Base-by-base conservation (phyloP, 2,888 invertebrate genomes). In the Lasioglossum villosulum region DNA sequence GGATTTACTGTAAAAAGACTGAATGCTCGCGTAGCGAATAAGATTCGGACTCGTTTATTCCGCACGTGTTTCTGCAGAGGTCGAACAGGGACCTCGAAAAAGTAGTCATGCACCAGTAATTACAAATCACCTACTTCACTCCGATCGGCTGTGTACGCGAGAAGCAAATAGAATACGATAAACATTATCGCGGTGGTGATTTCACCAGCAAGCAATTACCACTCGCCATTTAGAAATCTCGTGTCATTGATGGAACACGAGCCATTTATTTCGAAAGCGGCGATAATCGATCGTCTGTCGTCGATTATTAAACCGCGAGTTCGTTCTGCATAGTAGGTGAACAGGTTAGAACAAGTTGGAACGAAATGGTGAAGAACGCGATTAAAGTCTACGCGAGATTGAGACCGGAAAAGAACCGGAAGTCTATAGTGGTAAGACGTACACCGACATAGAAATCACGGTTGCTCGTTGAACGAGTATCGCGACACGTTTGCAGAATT, bases 381-480 rank as follows among this genome's bases (percentile, higher is more conserved):
- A 95, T 95, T 81, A 95, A 95, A 93, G 95, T 95, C 8, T 95
- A 93, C 85, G 95, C 95, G 4, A 93, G 95, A 83, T 77, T 96
- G n/a, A 95, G 94, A 88, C 93, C 92, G 23, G 91, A 91, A 74
- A 83, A 78, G 42, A 82, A 80, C 45, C 74, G 83, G 45, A 89
- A 84, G 59, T 71, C 63, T 42, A 8, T 70, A 16, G 52, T 87
- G 90, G 92, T 92, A 23, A 52, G 8, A 52, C 6, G 16, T 16
- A 23, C 19, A 0, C 10, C 1, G 66, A 19, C 10, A 10, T 3
- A 37, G 66, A 37, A 37, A 68, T 66, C 19, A 6, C 30, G 5
- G 27, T 63, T 16, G 66, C 2, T 8, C 19, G 16, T 34, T 30
- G 30, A 19, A 16, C 66, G 2, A 14, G n/a, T 16, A 27, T 6